phyloP scores from a whole-genome alignment of 2,113 vertebrate genomes.

The Agapornis roseicollis region DNA sequence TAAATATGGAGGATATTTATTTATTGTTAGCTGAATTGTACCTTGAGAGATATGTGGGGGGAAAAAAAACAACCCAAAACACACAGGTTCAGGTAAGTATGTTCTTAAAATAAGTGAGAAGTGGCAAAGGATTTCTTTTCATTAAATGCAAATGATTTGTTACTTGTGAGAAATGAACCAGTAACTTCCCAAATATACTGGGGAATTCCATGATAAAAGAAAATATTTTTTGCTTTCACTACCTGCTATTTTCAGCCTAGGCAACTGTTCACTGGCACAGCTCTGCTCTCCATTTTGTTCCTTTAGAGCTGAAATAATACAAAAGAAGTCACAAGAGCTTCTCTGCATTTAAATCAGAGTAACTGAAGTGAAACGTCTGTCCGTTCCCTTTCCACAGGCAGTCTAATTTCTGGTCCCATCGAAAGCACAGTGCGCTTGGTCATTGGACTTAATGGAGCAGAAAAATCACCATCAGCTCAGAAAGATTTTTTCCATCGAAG shows the following conservation, averaged over 20 bases:
- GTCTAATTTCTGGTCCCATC: conserved; percentile 11
- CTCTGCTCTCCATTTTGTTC: neutral
- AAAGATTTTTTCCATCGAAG: neutral
- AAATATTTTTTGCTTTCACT: neutral
- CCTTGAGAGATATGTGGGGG: neutral
- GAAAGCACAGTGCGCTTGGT: neutral
- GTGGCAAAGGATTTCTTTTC: neutral
- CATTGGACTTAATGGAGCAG: neutral
- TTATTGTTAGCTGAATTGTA: conserved; percentile 20
- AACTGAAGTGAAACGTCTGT: neutral
- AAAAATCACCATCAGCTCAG: conserved; percentile 16
- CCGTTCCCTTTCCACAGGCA: neutral
- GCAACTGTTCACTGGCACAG: neutral
- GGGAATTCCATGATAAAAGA: neutral
- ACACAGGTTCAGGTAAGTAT: neutral
- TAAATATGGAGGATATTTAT: conserved; percentile 35
- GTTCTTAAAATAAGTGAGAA: neutral
- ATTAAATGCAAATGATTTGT: neutral
- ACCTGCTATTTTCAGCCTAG: neutral
- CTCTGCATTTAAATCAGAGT: conserved; percentile 30
- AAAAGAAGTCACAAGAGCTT: neutral
- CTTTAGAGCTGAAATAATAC: neutral
- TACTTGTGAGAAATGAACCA: neutral
- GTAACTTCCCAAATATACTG: neutral
- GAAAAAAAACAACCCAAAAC: neutral